A percentile compares a stretch with the other conserved stretches of the same genome.
phyloP scores from a whole-genome alignment of 2,888 invertebrate species.

The Hirtodrosophila confusa region DNA sequence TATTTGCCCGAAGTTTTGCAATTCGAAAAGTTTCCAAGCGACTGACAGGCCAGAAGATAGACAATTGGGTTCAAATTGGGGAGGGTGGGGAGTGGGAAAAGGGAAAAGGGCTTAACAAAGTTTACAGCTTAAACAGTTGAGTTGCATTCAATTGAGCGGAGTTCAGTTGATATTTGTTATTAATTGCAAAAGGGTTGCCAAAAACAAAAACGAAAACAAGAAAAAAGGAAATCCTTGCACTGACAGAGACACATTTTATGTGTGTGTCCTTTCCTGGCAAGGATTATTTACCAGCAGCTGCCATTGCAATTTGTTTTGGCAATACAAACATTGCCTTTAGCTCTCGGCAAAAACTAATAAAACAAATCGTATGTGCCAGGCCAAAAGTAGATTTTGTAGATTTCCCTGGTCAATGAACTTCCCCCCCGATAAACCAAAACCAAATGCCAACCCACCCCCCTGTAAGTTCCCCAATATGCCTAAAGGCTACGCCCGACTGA shows the following conservation, averaged over 20 bases:
- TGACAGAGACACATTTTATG: conserved; percentile 29
- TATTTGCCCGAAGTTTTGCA: conserved; percentile 70
- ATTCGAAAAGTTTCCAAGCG: conserved; percentile 50
- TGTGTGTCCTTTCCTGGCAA: conserved; percentile 26
- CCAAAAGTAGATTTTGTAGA: conserved; percentile 61
- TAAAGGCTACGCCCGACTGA: conserved; percentile 41
- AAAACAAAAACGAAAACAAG: conserved; percentile 7
- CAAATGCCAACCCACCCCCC: conserved; percentile 21
- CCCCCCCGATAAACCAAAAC: conserved; percentile 6
- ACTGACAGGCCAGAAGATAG: conserved; percentile 33
- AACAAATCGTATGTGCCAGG: conserved; percentile 77
- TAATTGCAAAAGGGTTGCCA: conserved; percentile 74
- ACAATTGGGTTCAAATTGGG: conserved; percentile 25
- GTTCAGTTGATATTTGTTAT: conserved; percentile 61
- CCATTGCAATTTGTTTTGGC: conserved; percentile 59
- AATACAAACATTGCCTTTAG: conserved; percentile 43
- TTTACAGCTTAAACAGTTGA: conserved; percentile 44
- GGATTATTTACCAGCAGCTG: conserved; percentile 65
- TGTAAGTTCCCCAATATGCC: conserved; percentile 26
- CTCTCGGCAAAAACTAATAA: conserved; percentile 69
- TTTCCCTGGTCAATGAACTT: conserved; percentile 71
- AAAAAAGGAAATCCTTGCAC: conserved; percentile 28
- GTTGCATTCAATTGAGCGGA: conserved; percentile 8
- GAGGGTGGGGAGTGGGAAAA: background rate
- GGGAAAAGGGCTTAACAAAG: background rate